Percentiles rank a stretch among this genome's conserved stretches.
These are phyloP conservation scores for Griposia aprilina DNA, from an alignment of 2,888 invertebrate genomes.

Conservation along the genomic window DNA sequence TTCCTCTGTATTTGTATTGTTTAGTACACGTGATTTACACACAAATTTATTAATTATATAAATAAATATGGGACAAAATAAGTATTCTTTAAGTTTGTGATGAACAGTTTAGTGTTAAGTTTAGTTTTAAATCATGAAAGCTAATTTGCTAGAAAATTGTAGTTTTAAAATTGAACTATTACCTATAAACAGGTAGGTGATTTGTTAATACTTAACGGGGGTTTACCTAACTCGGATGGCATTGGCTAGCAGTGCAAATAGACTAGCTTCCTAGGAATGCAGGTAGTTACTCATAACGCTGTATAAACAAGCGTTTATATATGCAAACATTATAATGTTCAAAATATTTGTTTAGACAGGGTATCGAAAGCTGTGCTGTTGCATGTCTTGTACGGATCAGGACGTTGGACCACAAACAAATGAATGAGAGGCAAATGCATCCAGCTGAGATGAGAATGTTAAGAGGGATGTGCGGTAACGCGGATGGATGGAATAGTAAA, in stretches of 20 bases:
- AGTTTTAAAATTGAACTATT: not conserved
- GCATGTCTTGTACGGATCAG: not conserved
- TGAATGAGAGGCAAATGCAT: too few species aligned
- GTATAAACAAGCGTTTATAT: not conserved
- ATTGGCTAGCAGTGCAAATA: conserved; percentile 11
- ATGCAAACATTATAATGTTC: not conserved
- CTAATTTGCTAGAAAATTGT: not conserved
- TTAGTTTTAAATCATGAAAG: not conserved
- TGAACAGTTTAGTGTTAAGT: not conserved
- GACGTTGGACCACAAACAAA: not conserved
- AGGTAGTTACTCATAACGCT: conserved; percentile 12
- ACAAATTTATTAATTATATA: too few species aligned
- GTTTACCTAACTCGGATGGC: not conserved
- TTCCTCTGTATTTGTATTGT: too few species aligned
- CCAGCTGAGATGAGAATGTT: not conserved
- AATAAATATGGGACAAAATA: not conserved
- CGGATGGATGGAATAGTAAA: not conserved
- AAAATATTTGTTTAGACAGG: conserved; percentile 16
- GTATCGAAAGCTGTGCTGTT: not conserved
- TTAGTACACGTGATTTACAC: too few species aligned
- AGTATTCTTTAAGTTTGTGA: not conserved
- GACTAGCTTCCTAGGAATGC: conserved; percentile 1
- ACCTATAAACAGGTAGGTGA: not conserved
- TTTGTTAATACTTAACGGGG: not conserved
- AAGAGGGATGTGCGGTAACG: not conserved